These are phyloP conservation scores for Cenopis cana DNA, from an alignment of 2,888 invertebrate species.

Conservation along the genomic window DNA sequence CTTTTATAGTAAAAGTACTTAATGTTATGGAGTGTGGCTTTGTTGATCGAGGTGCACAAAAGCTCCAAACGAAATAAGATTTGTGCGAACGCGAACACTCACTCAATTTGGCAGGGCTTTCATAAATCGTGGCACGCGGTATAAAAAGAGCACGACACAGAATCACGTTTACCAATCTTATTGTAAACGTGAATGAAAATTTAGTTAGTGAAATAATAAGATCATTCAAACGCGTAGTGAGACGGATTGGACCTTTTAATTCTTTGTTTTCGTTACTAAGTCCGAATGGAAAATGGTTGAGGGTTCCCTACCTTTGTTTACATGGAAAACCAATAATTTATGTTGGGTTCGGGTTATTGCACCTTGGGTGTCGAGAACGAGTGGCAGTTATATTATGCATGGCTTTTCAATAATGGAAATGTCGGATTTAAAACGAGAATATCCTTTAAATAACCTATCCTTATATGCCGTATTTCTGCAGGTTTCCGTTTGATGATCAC, in stretches of 20 bases:
- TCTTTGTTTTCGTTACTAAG: slow-evolving; percentile 7
- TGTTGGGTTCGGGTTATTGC: slow-evolving; percentile 16
- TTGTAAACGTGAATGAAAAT: slow-evolving; percentile 19
- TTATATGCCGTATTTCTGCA: background rate
- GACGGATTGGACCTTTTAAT: slow-evolving; percentile 14
- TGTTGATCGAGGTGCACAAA: slow-evolving; percentile 42
- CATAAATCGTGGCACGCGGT: slow-evolving; percentile 49
- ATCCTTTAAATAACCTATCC: no score
- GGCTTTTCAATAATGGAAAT: no score
- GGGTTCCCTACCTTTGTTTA: background rate
- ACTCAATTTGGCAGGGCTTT: slow-evolving; percentile 61
- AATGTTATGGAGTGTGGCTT: slow-evolving; percentile 33
- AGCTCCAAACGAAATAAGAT: slow-evolving; percentile 49
- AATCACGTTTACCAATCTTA: slow-evolving; percentile 50
- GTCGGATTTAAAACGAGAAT: no score
- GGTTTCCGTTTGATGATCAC: background rate
- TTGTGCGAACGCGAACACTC: slow-evolving; percentile 47
- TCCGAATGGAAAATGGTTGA: background rate
- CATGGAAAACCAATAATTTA: slow-evolving; percentile 7
- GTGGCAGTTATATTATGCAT: background rate
- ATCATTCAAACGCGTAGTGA: slow-evolving; percentile 22
- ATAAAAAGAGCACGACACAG: slow-evolving; percentile 52
- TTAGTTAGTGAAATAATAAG: slow-evolving; percentile 31
- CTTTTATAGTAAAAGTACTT: slow-evolving; percentile 23
- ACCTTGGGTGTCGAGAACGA: background rate